Percentiles rank a stretch among this genome's conserved stretches.
phyloP scores from a whole-genome alignment of 2,113 vertebrate genomes.

The Silurus meridionalis region DNA sequence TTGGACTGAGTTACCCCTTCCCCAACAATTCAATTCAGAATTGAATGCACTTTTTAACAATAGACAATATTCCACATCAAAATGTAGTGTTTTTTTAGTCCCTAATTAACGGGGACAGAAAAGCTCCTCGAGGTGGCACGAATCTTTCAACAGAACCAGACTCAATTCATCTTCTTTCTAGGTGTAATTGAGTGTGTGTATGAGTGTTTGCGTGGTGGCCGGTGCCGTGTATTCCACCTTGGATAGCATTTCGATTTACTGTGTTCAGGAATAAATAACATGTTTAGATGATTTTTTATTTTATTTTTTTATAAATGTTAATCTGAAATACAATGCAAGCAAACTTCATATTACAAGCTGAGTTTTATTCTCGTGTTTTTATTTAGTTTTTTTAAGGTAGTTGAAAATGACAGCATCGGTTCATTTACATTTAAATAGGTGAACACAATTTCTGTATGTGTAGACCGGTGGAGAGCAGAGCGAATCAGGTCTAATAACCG shows the following conservation, averaged over 20 bases:
- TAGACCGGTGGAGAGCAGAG: constrained; percentile 29
- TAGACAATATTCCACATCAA: background rate
- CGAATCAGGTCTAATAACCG: constrained; percentile 55
- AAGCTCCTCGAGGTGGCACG: background rate
- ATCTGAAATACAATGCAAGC: background rate
- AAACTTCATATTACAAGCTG: background rate
- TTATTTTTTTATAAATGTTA: background rate
- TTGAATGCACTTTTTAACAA: no score
- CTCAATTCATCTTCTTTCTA: background rate
- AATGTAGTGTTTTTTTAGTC: background rate
- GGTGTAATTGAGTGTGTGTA: background rate
- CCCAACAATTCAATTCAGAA: background rate
- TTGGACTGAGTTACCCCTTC: no score
- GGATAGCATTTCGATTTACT: background rate
- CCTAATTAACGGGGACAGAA: background rate
- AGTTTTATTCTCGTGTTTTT: constrained; percentile 13
- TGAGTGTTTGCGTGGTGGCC: background rate
- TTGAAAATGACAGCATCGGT: constrained; percentile 57
- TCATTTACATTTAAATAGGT: constrained; percentile 66
- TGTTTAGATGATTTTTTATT: background rate
- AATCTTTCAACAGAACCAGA: background rate
- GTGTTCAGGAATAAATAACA: background rate
- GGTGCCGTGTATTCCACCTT: background rate
- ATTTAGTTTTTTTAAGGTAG: constrained; percentile 6
- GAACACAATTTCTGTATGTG: constrained; percentile 40